These are phyloP conservation scores for Sinella curviseta DNA, from an alignment of 1,140 invertebrate genomes.

Conservation along the genomic window DNA sequence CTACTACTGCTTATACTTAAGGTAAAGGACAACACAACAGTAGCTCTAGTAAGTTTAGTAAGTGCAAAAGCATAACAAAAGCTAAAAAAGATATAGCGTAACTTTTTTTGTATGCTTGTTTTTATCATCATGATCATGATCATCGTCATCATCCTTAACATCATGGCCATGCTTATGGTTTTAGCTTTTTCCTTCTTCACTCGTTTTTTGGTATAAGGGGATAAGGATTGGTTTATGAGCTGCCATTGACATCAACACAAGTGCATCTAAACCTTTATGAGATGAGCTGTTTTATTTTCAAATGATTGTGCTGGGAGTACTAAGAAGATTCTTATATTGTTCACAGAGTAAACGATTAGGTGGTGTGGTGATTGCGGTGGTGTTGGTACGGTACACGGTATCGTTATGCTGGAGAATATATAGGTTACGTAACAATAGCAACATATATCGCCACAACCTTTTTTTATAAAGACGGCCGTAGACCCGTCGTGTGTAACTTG, in stretches of 20 bases:
- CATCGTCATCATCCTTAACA: not conserved
- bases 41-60: not conserved
- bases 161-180: conserved; percentile 3
- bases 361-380: conserved; percentile 8
- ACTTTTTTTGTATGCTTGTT: conserved; percentile 3
- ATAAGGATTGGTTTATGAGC: conserved; percentile 29
- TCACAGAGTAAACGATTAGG: conserved; percentile 22
- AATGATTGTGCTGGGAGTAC: conserved; percentile 36
- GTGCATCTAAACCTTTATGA: conserved; percentile 50
- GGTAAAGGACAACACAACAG: not conserved
- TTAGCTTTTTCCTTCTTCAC: conserved; percentile 5
- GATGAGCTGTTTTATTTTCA: conserved; percentile 49
- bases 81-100: not conserved
- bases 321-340: conserved; percentile 28
- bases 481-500: no score
- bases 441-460: no score
- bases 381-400: not conserved
- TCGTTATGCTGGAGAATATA: not conserved
- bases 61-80: not conserved
- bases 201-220: conserved; percentile 1
- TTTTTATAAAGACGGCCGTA: no score
- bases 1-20: not conserved
- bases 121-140: conserved; percentile 10
- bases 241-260: conserved; percentile 48
- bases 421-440: not conserved